Base-by-base conservation (phyloP, 2,113 vertebrate species). In the Takifugu flavidus region DNA sequence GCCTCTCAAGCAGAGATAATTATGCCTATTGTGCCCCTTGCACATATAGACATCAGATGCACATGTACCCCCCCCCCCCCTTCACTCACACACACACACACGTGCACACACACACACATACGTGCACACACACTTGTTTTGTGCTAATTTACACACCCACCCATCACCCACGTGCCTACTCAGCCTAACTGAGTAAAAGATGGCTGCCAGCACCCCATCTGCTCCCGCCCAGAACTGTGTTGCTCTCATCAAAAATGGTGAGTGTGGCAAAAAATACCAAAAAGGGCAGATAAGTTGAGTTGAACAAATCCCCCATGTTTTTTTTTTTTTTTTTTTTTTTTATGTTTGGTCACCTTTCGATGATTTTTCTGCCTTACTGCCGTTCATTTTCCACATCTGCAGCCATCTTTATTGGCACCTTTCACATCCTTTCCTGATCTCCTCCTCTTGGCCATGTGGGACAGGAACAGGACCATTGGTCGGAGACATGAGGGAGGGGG, bases 1-100 rank as follows among this genome's bases (percentile, higher is more conserved):
- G 78, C 80, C 85, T 87, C 85, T 89, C 88, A 84, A 88, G 85
- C 88, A 87, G 76, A 87, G 80, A 86, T 88, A 88, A 89, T 89
- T 85, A 84, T 82, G 82, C 70, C 79, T 84, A 87, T 89, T 89
- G 86, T 89, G 77, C 70, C 79, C 68, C 78, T 67, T 72, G 44
- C 59, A 65, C 73, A 53, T 60, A 45, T 66, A 57, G 20, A 69
- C 70, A 65, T 55, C 63, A 28, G 72, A 59, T 65, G 69, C 65
- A 45, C 67, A 61, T 65, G 43, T 65, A 77, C 66, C 49, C 62
- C 64, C 75, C 42, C 6, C 42, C 42, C 5, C 42, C 42, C 5
- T 12, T 54, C 65, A 64, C 70, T 57, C 75, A 62, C 67, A 49
- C 76, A 61, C 70, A 76, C 61, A 50, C 75, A 60, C 69, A 47